Percentiles rank a stretch among this genome's conserved stretches.
phyloP scores from a whole-genome alignment of 2,113 vertebrate genomes.

The Danionella cerebrum region DNA sequence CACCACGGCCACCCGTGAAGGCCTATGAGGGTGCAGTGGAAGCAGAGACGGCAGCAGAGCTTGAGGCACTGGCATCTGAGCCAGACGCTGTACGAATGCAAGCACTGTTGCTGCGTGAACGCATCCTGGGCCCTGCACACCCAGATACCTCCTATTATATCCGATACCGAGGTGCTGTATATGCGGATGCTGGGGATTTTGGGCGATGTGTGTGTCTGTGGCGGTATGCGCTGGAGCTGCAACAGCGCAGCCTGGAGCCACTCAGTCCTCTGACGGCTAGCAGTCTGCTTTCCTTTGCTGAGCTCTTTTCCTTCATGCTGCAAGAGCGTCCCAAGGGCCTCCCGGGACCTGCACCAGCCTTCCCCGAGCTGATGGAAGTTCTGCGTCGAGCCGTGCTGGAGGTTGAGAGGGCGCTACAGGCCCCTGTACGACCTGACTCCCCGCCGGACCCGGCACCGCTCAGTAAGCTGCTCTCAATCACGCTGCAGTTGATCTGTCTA shows the following conservation, averaged over 20 bases:
- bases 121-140: constrained; percentile 93
- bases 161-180: constrained; percentile 92
- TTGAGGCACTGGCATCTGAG: constrained; percentile 92
- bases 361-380: constrained; percentile 95
- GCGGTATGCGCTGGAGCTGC: constrained; percentile 98
- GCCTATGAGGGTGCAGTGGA: constrained; percentile 97
- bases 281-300: constrained; percentile 92
- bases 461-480: constrained; percentile 95
- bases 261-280: constrained; percentile 97
- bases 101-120: constrained; percentile 88
- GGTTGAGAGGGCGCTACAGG: constrained; percentile 87
- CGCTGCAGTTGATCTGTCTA: constrained; percentile 95
- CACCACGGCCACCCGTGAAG: no score
- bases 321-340: constrained; percentile 95
- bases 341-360: constrained; percentile 87
- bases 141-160: constrained; percentile 98
- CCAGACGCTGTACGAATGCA: constrained; percentile 99
- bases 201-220: constrained; percentile 95
- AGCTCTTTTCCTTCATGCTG: constrained; percentile 99
- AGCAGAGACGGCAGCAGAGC: constrained; percentile 81
- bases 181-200: constrained; percentile 96
- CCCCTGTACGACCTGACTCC: constrained; percentile 68
- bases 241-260: constrained; percentile 91
- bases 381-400: constrained; percentile 93
- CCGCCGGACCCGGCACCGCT: constrained; percentile 82